Evolutionary conservation across 2,113 vertebrate species (phyloP).

Genomic region (Megaceryle torquata): DNA sequence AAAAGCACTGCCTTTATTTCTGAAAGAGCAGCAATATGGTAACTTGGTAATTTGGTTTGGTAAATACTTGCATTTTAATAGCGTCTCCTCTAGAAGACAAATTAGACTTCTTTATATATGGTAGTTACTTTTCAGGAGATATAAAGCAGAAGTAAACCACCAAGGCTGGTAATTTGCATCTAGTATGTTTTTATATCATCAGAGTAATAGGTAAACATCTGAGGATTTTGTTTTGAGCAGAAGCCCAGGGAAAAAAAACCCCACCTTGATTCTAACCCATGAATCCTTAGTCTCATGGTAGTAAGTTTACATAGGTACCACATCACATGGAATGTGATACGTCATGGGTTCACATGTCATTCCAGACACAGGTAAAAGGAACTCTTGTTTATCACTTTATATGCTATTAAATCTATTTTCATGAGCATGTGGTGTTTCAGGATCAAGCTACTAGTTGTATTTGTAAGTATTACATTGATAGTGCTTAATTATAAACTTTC

Average conservation of each 20-base stretch:
- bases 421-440: neutral
- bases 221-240: neutral
- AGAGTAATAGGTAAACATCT: neutral
- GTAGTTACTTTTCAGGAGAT: neutral
- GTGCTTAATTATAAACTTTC: neutral
- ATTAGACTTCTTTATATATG: neutral
- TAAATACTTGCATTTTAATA: neutral
- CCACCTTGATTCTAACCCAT: neutral
- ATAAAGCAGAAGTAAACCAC: neutral
- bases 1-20: slow-evolving; percentile 1
- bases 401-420: neutral
- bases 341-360: neutral
- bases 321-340: neutral
- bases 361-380: neutral
- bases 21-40: neutral
- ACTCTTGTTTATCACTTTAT: neutral
- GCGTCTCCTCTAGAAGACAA: neutral
- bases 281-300: neutral
- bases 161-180: neutral
- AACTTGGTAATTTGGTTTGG: neutral
- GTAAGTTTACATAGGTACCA: neutral
- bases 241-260: neutral
- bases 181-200: neutral
- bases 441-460: neutral
- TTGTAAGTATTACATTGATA: neutral